These are phyloP conservation scores for Cryptocephalus primarius DNA, from an alignment of 2,888 invertebrate species.

Conservation along the genomic window DNA sequence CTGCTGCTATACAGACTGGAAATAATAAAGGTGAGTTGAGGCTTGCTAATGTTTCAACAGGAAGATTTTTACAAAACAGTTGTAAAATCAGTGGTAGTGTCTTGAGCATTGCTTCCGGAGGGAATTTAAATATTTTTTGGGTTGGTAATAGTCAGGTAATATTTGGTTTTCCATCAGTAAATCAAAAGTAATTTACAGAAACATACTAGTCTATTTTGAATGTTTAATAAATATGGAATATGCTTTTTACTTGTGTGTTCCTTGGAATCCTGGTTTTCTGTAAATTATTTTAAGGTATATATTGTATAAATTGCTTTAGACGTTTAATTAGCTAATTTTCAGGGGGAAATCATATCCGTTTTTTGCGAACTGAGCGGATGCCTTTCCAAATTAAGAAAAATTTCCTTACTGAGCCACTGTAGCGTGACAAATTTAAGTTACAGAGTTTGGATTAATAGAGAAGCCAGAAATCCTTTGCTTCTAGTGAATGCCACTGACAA, in stretches of 20 bases:
- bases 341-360: slow-evolving; percentile 34
- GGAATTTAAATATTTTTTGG: slow-evolving; percentile 70
- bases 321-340: slow-evolving; percentile 2
- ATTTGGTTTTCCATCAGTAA: background rate
- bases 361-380: slow-evolving; percentile 30
- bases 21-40: slow-evolving; percentile 64
- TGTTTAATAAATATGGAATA: too few species aligned
- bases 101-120: slow-evolving; percentile 63
- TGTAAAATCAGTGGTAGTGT: slow-evolving; percentile 51
- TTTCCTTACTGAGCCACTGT: slow-evolving; percentile 24
- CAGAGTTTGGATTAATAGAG: slow-evolving; percentile 72
- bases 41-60: slow-evolving; percentile 75
- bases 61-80: slow-evolving; percentile 59
- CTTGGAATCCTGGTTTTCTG: background rate
- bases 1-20: slow-evolving; percentile 43
- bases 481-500: slow-evolving; percentile 70
- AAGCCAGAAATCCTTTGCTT: slow-evolving; percentile 53
- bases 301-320: background rate
- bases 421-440: slow-evolving; percentile 65
- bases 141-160: slow-evolving; percentile 63
- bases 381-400: slow-evolving; percentile 25
- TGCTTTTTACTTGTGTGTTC: too few species aligned
- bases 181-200: too few species aligned
- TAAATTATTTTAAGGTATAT: background rate
- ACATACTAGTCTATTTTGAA: too few species aligned